Evolutionary conservation across 2,888 invertebrate species (phyloP).

Genomic region (Carpatolechia fugitivella): DNA sequence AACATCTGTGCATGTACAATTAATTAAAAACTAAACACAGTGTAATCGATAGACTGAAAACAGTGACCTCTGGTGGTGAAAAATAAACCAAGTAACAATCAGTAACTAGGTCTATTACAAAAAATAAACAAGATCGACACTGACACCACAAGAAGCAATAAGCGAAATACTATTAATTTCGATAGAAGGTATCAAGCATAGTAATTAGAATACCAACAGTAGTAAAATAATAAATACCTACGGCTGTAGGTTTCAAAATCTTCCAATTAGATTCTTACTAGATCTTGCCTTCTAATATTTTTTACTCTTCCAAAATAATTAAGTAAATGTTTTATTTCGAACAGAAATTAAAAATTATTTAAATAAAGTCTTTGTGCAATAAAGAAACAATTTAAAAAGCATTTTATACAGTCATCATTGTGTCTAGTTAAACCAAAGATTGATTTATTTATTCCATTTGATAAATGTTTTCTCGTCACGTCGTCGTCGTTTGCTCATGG

Average conservation of each 20-base stretch:
- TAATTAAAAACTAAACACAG: constrained; percentile 18
- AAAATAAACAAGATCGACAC: constrained; percentile 18
- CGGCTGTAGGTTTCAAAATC: neutral
- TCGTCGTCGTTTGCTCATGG: neutral
- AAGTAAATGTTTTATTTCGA: neutral
- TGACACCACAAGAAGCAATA: neutral
- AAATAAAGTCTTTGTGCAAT: neutral
- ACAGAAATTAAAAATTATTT: neutral
- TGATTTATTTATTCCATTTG: too few species aligned
- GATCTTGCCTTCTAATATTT: neutral
- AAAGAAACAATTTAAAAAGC: too few species aligned
- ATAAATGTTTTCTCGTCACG: too few species aligned
- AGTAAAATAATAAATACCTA: neutral
- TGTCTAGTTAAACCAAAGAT: too few species aligned
- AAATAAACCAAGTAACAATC: constrained; percentile 16
- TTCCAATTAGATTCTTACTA: constrained; percentile 13
- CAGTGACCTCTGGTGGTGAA: constrained; percentile 56
- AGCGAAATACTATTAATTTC: too few species aligned
- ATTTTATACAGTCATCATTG: too few species aligned
- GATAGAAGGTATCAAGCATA: too few species aligned
- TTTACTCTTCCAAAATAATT: neutral
- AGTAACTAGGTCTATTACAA: constrained; percentile 28
- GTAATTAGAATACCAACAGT: neutral
- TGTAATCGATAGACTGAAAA: constrained; percentile 52
- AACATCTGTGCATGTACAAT: neutral